Conservation (phyloP, 2,888 invertebrate species). For the Torymus auratus region DNA sequence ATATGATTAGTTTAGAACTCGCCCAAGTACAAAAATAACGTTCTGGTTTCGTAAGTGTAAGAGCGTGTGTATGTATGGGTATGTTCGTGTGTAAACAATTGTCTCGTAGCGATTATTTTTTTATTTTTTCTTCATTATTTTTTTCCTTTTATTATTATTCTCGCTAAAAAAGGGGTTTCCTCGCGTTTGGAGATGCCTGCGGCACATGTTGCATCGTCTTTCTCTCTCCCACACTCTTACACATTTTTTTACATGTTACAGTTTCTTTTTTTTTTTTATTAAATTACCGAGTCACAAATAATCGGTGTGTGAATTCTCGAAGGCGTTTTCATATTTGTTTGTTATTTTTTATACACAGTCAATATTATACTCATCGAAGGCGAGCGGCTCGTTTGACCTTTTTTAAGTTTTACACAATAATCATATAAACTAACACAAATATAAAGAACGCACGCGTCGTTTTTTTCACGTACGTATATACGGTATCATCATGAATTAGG, state of each 20-base stretch:
- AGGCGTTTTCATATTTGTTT: conserved; percentile 52
- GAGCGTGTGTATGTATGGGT: too few relatives aligned
- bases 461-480: background rate
- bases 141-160: conserved; percentile 20
- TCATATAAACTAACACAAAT: conserved; percentile 52
- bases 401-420: conserved; percentile 19
- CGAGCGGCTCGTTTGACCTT: conserved; percentile 49
- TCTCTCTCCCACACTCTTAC: background rate
- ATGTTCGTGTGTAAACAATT: conserved; percentile 57
- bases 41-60: conserved; percentile 41
- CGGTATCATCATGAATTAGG: background rate
- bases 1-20: conserved; percentile 55
- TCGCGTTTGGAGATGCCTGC: conserved; percentile 9
- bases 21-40: conserved; percentile 63
- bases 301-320: conserved; percentile 52
- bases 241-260: background rate
- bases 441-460: conserved; percentile 42
- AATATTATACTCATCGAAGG: conserved; percentile 51
- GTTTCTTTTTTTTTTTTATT: conserved; percentile 32
- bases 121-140: conserved; percentile 27
- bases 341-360: conserved; percentile 56
- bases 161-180: conserved; percentile 45
- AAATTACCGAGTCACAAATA: conserved; percentile 54
- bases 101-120: conserved; percentile 51
- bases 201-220: conserved; percentile 9